Percentiles rank a stretch among this genome's conserved stretches.
phyloP scores from a whole-genome alignment of 2,797 vertebrate genomes.

The Tamandua tetradactyla region DNA sequence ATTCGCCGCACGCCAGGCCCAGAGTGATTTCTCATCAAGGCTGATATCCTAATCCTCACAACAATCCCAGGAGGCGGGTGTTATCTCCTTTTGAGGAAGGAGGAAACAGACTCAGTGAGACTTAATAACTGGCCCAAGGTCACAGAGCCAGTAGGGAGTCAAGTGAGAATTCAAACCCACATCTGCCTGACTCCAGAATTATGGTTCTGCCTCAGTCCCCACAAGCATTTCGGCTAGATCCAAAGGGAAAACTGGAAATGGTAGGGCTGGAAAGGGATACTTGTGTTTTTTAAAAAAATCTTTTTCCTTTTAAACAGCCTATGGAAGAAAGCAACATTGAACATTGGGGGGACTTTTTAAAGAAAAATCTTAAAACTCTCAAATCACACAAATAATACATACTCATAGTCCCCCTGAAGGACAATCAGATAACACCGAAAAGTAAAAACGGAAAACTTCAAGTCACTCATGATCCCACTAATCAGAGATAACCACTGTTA shows the following conservation, averaged over 20 bases:
- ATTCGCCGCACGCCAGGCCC: neutral
- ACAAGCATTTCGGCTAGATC: neutral
- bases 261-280: neutral
- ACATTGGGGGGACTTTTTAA: neutral
- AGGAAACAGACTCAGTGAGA: neutral
- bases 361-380: neutral
- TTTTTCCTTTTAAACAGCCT: neutral
- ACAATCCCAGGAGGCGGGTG: neutral
- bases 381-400: neutral
- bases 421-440: conserved; percentile 29
- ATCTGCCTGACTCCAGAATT: neutral
- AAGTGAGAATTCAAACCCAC: neutral
- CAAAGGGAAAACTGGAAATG: neutral
- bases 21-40: neutral
- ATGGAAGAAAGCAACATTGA: neutral
- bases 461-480: neutral
- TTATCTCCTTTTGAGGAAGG: neutral
- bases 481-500: neutral
- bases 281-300: neutral
- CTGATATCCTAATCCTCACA: neutral
- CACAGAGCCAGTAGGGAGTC: neutral
- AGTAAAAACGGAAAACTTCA: neutral
- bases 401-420: neutral
- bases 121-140: neutral
- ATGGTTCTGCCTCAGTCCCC: neutral